Evolutionary conservation across 1,140 invertebrate species (phyloP), one percentile per base, ranked within the genome.

Genomic region (Bombus confusus): DNA sequence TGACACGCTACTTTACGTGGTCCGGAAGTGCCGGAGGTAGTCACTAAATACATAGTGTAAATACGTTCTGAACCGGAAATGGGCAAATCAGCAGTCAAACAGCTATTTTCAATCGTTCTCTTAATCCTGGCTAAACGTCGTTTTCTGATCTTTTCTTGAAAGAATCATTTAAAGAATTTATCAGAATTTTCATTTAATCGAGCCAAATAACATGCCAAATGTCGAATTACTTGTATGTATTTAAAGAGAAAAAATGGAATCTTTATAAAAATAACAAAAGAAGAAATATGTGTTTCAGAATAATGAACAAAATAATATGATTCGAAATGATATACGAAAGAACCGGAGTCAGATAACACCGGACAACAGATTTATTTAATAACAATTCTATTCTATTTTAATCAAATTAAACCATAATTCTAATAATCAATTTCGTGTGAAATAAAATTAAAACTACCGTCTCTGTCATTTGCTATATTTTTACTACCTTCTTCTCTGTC

Each of bases 1-100:
- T 87, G 82, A 87, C 66, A 87, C 66, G 71, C 76, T 66, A 86
- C 86, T 84, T 88, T 57, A 81, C 64, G 72, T 89, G 80, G 80
- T 71, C 52, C 80, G 83, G 57, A 71, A 47, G 84, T 89, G 89
- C 84, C 80, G 84, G 74, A 81, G 80, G 80, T 81, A 88, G 34
- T 88, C 85, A 82, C 88, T 74, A 85, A 88, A 87, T 71, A 52
- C 47, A 52, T 52, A 62, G 86, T 87, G 86, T 75, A 76, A 68
- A 41, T 72, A 84, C 57, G 22, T 79, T 76, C 59, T 64, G 83
- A 85, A 85, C n/a, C 83, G 77, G 77, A 85, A 85, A 80, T 47
- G 83, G 83, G 77, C 83, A 80, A 85, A 80, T 79, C 18, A 57
- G 5, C 28, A 18, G 10, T 68, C 1, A 22, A 68, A 76, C 2